These are phyloP conservation scores for Stomorhina lunata DNA, from an alignment of 2,888 invertebrate species.

Conservation along the genomic window DNA sequence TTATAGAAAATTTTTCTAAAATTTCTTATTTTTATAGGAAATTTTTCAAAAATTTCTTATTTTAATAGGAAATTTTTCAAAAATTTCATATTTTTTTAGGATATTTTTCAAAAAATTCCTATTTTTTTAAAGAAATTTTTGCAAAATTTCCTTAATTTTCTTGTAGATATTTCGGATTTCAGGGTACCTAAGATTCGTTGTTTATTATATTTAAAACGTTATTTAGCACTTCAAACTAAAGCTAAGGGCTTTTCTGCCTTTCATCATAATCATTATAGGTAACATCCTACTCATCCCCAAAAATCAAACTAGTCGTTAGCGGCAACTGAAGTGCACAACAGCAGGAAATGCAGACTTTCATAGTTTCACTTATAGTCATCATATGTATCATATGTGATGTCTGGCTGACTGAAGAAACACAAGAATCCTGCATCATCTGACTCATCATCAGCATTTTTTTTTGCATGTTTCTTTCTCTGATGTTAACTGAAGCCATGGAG, in stretches of 20 bases:
- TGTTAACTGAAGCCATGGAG: slow-evolving; percentile 18
- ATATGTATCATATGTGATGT: not conserved
- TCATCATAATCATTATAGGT: slow-evolving; percentile 18
- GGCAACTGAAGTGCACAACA: slow-evolving; percentile 24
- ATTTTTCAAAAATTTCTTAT: no score
- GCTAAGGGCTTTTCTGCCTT: slow-evolving; percentile 44
- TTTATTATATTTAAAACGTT: slow-evolving; percentile 1
- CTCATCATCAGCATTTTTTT: slow-evolving; percentile 52
- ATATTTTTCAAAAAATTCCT: no score
- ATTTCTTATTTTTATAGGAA: no score
- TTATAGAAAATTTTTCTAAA: no score
- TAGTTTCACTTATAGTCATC: slow-evolving; percentile 35
- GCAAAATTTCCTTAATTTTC: no score
- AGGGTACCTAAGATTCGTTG: no score
- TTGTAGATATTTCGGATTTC: no score
- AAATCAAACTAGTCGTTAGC: slow-evolving; percentile 28
- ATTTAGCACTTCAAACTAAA: slow-evolving; percentile 22
- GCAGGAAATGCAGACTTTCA: slow-evolving; percentile 45
- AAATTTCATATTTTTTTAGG: no score
- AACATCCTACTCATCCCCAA: slow-evolving; percentile 9
- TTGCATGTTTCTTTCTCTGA: slow-evolving; percentile 9
- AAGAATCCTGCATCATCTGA: slow-evolving; percentile 56
- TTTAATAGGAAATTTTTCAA: no score
- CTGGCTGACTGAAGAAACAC: not conserved
- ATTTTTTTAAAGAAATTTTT: no score